These are phyloP conservation scores for Drosophila varians DNA, from an alignment of 1,140 invertebrate species.

Conservation along the genomic window DNA sequence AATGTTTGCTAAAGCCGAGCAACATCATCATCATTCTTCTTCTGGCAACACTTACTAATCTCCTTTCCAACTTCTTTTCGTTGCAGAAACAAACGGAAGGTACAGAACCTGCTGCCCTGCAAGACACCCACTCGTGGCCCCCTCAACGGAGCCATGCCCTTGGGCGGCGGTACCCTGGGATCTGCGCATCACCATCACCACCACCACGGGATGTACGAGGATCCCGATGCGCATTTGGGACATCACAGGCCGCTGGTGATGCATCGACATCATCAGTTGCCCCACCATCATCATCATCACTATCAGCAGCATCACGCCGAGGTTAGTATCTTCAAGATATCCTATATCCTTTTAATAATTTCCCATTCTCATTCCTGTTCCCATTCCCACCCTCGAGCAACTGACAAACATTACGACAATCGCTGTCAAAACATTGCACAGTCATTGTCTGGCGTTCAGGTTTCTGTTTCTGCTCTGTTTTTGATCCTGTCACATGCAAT, in stretches of 20 bases:
- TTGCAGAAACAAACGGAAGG: conserved; percentile 89
- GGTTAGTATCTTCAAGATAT: conserved; percentile 62
- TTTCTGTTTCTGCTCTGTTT: conserved; percentile 19
- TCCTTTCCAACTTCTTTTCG: conserved; percentile 29
- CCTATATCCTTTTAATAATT: conserved; percentile 2
- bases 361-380: conserved; percentile 4
- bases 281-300: conserved; percentile 68
- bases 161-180: conserved; percentile 51
- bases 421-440: conserved; percentile 73
- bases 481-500: conserved; percentile 55
- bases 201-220: conserved; percentile 85
- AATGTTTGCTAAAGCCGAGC: conserved; percentile 30
- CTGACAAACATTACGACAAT: conserved; percentile 68
- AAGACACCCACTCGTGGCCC: conserved; percentile 87
- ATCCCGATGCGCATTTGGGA: conserved; percentile 84
- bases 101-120: conserved; percentile 88
- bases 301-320: conserved; percentile 80
- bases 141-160: conserved; percentile 82
- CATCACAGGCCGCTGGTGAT: conserved; percentile 79
- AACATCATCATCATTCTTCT: conserved; percentile 56
- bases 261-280: conserved; percentile 77
- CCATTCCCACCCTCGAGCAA: neutral
- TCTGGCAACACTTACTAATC: conserved; percentile 18
- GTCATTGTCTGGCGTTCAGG: conserved; percentile 57
- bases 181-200: conserved; percentile 71